Conservation (phyloP, 1,140 invertebrate genomes). For the Saxidomus purpurata region DNA sequence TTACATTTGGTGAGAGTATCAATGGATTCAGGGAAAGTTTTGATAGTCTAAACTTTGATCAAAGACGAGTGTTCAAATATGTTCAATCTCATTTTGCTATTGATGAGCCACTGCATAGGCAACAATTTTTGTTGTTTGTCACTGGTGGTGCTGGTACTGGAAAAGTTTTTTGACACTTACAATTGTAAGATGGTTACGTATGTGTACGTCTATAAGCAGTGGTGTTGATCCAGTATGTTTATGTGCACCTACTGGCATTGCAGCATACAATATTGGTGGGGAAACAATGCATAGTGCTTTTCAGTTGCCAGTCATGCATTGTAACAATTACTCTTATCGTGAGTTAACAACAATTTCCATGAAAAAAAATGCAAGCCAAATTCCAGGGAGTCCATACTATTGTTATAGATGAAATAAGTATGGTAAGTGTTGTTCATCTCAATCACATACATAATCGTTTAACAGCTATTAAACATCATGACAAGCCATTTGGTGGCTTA, state of each 20-base stretch:
- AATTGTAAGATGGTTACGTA: neutral
- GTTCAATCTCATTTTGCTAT: neutral
- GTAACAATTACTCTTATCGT: neutral
- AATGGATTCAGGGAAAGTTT: too few relatives aligned
- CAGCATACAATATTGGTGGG: constrained; percentile 12
- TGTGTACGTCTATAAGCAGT: neutral
- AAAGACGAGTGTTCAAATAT: neutral
- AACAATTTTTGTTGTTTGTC: neutral
- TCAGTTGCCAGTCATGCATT: constrained; percentile 4
- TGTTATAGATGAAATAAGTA: constrained; percentile 69
- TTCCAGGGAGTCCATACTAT: constrained; percentile 61
- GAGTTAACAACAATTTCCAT: neutral
- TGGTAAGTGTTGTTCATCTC: constrained; percentile 57
- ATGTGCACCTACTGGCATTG: neutral
- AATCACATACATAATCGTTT: constrained; percentile 61
- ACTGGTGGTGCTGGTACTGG: neutral
- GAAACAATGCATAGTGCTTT: constrained; percentile 24
- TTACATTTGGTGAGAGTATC: too few relatives aligned
- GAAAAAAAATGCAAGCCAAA: constrained; percentile 7
- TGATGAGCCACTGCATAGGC: neutral
- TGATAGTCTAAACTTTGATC: too few relatives aligned
- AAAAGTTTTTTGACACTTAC: neutral
- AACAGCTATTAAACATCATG: constrained; percentile 50
- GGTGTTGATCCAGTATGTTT: neutral
- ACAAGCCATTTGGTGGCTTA: constrained; percentile 63